phyloP scores from a whole-genome alignment of 1,140 invertebrate genomes.

The Hycleus phaleratus region DNA sequence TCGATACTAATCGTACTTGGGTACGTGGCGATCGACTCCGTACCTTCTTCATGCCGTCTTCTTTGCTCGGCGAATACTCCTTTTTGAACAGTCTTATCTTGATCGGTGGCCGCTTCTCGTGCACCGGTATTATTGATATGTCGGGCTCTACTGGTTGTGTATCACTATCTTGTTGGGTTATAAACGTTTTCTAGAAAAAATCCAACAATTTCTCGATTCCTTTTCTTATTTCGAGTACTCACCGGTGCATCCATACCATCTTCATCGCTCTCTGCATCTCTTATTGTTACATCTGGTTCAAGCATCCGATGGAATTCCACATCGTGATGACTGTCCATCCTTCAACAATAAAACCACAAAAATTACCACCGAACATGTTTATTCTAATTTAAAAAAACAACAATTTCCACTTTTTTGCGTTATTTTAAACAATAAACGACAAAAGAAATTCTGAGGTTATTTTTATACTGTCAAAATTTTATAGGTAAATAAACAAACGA shows the following conservation, averaged over 20 bases:
- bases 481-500: slow-evolving; percentile 30
- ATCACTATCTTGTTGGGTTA: too few relatives aligned
- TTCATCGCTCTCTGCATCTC: slow-evolving; percentile 23
- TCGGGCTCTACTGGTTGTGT: slow-evolving; percentile 20
- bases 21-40: slow-evolving; percentile 15
- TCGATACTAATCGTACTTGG: slow-evolving; percentile 27
- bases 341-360: not conserved
- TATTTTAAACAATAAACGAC: not conserved
- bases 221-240: too few relatives aligned
- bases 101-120: slow-evolving; percentile 14
- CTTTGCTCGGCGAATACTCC: slow-evolving; percentile 14
- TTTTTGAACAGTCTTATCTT: slow-evolving; percentile 27
- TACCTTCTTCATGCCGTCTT: slow-evolving; percentile 15
- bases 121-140: slow-evolving; percentile 31
- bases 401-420: not conserved
- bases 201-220: not conserved
- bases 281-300: slow-evolving; percentile 34
- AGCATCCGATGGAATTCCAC: slow-evolving; percentile 28
- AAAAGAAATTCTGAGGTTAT: slow-evolving; percentile 4
- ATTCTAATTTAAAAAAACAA: too few relatives aligned
- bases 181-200: not conserved
- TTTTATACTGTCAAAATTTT: slow-evolving; percentile 29
- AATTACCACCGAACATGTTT: not conserved
- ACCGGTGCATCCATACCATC: slow-evolving; percentile 12
- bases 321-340: slow-evolving; percentile 22